Evolutionary conservation across 2,888 invertebrate species (phyloP).

Genomic region (Dorcus hopei): DNA sequence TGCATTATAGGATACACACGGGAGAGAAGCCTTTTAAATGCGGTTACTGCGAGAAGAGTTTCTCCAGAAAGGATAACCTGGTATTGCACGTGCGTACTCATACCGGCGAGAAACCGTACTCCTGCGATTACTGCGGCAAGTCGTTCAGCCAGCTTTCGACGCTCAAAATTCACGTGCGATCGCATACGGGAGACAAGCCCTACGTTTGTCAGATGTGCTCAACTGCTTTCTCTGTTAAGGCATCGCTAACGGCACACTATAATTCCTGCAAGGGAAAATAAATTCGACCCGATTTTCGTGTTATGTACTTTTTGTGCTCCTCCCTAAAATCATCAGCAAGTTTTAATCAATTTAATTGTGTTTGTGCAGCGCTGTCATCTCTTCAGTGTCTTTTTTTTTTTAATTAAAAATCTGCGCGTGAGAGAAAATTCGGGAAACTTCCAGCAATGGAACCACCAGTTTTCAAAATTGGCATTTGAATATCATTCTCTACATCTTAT

Average conservation of each 20-base stretch:
- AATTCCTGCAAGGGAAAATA: constrained; percentile 2
- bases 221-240: constrained; percentile 51
- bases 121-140: constrained; percentile 43
- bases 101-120: constrained; percentile 41
- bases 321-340: not conserved
- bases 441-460: too few species aligned
- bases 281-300: too few species aligned
- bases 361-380: too few species aligned
- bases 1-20: constrained; percentile 34
- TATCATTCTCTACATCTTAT: too few species aligned
- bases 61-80: constrained; percentile 35
- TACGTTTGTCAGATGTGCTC: constrained; percentile 55
- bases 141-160: constrained; percentile 38
- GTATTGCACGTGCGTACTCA: constrained; percentile 41
- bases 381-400: too few species aligned
- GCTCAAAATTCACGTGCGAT: constrained; percentile 37
- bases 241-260: constrained; percentile 12
- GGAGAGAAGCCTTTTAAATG: constrained; percentile 34
- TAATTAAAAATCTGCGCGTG: too few species aligned
- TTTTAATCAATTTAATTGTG: too few species aligned
- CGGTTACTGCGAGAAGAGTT: constrained; percentile 33
- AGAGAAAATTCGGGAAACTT: too few species aligned
- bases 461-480: too few species aligned
- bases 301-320: too few species aligned
- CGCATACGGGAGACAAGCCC: constrained; percentile 41